Evolutionary conservation across 1,140 invertebrate genomes (phyloP).

Genomic region (Oncopodura yosiiana): DNA sequence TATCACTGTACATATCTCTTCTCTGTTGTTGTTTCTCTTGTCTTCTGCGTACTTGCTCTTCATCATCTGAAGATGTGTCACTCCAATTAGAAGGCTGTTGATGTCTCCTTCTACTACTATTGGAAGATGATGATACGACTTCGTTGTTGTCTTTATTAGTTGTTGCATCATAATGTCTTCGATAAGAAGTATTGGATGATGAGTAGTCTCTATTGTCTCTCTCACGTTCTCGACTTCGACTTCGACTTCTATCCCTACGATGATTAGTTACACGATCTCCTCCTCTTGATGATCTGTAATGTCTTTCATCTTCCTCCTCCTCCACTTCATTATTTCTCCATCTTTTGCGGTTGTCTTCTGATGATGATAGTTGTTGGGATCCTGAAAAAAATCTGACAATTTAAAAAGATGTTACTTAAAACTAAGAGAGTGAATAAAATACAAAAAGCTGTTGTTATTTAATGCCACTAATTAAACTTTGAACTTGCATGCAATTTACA

Average conservation of each 20-base stretch:
- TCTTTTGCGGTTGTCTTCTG: no score
- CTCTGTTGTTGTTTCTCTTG: neutral
- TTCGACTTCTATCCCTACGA: neutral
- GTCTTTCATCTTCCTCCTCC: neutral
- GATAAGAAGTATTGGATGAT: neutral
- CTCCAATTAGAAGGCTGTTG: neutral
- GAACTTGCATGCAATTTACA: no score
- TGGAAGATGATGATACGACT: neutral
- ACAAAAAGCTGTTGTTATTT: no score
- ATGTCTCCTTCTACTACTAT: neutral
- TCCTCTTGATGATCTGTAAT: neutral
- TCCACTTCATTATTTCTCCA: neutral
- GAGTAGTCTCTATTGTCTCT: neutral
- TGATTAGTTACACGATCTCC: neutral
- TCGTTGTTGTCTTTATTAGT: neutral
- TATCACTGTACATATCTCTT: neutral
- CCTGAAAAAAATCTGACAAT: conserved; percentile 17
- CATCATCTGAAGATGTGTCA: conserved; percentile 9
- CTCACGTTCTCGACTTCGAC: conserved; percentile 1
- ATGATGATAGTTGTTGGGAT: neutral
- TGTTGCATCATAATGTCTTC: neutral
- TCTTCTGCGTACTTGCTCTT: neutral
- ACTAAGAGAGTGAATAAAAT: neutral
- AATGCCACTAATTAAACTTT: no score
- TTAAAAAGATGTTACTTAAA: conserved; percentile 9